A percentile compares a stretch with the other conserved stretches of the same genome.
Conservation (phyloP, 2,113 vertebrate genomes). For the Hystrix cristata region DNA sequence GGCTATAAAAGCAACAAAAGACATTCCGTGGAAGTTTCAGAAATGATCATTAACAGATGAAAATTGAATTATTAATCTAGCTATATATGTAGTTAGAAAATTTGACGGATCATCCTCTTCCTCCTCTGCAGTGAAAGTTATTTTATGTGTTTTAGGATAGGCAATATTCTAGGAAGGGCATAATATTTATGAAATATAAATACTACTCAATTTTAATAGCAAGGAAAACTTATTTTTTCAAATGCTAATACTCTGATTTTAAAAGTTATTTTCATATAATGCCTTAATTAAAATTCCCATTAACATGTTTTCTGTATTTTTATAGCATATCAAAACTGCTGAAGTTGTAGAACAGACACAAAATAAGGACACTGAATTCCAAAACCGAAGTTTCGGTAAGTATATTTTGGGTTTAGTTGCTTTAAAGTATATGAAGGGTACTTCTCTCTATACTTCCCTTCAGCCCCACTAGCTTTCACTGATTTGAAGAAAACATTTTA, state of each 20-base stretch:
- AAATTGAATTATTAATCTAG: neutral
- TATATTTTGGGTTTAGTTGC: slow-evolving; percentile 56
- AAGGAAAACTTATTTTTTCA: slow-evolving; percentile 68
- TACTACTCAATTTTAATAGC: slow-evolving; percentile 55
- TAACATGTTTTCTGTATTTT: slow-evolving; percentile 40
- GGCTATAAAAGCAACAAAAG: neutral
- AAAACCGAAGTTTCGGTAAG: slow-evolving; percentile 85
- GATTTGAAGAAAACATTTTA: slow-evolving; percentile 27
- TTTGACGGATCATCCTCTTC: neutral
- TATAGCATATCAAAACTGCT: slow-evolving; percentile 75
- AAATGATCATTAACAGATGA: neutral
- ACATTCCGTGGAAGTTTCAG: neutral
- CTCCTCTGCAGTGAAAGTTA: neutral
- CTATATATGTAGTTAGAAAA: neutral
- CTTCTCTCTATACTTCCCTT: neutral
- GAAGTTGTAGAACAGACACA: slow-evolving; percentile 50
- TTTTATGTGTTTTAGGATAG: slow-evolving; percentile 29
- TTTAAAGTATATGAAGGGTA: neutral
- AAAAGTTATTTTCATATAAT: slow-evolving; percentile 43
- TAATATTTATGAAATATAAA: slow-evolving; percentile 20
- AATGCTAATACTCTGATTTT: slow-evolving; percentile 25
- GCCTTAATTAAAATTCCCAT: neutral
- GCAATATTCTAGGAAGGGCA: neutral
- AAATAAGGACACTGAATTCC: slow-evolving; percentile 42
- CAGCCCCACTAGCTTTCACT: slow-evolving; percentile 5